phyloP scores from a whole-genome alignment of 2,113 vertebrate species.

The Mobula birostris region DNA sequence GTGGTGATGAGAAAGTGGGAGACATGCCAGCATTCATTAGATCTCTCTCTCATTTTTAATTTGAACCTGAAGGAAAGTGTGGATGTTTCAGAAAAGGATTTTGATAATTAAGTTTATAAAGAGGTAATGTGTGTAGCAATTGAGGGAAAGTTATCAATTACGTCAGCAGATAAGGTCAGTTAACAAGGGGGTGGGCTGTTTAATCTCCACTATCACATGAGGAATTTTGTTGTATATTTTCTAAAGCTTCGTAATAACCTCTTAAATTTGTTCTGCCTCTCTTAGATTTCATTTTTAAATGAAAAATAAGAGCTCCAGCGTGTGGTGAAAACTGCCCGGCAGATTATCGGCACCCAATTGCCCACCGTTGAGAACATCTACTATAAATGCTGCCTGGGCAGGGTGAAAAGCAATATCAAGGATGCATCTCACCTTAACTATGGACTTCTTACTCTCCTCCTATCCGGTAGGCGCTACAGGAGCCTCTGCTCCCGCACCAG shows the following conservation, averaged over 20 bases:
- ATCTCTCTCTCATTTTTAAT: background rate
- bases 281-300: too few relatives aligned
- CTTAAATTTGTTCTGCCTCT: background rate
- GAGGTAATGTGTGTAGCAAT: conserved; percentile 4
- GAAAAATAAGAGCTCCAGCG: too few relatives aligned
- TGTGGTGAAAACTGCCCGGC: too few relatives aligned
- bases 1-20: background rate
- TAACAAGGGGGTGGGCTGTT: conserved; percentile 1
- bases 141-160: conserved; percentile 17
- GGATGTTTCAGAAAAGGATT: conserved; percentile 2
- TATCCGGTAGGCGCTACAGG: too few relatives aligned
- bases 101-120: conserved; percentile 28
- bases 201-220: background rate
- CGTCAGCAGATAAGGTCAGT: background rate
- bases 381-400: too few relatives aligned
- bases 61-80: conserved; percentile 26
- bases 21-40: conserved; percentile 17
- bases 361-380: too few relatives aligned
- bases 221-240: background rate
- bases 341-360: too few relatives aligned
- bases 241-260: background rate
- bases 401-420: too few relatives aligned
- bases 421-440: too few relatives aligned
- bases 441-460: too few relatives aligned
- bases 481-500: too few relatives aligned